These are phyloP conservation scores for Nilaparvata lugens DNA, from an alignment of 1,140 invertebrate genomes.

Conservation along the genomic window DNA sequence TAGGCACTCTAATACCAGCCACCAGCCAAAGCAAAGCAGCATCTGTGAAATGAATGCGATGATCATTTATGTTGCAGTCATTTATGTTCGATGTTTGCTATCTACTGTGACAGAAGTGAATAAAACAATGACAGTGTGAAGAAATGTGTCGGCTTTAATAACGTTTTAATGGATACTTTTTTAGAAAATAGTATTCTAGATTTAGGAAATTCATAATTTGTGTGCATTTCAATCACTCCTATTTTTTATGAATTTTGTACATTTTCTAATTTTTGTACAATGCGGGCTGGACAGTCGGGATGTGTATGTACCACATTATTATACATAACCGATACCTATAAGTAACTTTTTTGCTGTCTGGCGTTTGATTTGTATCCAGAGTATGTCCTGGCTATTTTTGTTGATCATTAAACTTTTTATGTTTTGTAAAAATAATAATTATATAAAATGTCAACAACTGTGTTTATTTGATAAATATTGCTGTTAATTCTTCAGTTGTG, in stretches of 20 bases:
- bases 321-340: neutral
- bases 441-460: conserved; percentile 17
- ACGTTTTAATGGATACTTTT: conserved; percentile 15
- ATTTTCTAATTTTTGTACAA: conserved; percentile 21
- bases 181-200: conserved; percentile 20
- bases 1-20: neutral
- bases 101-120: too few species aligned
- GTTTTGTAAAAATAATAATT: conserved; percentile 18
- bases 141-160: conserved; percentile 16
- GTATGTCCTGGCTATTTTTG: conserved; percentile 16
- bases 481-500: conserved; percentile 18
- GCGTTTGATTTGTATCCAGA: conserved; percentile 15
- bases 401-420: conserved; percentile 19
- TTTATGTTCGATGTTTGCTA: too few species aligned
- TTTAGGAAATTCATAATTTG: conserved; percentile 18
- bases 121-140: neutral
- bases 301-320: too few species aligned
- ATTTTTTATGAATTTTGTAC: conserved; percentile 21
- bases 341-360: conserved; percentile 8
- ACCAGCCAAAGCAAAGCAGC: conserved; percentile 17
- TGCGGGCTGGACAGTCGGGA: conserved; percentile 8
- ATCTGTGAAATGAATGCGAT: too few species aligned
- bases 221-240: conserved; percentile 21
- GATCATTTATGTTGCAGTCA: too few species aligned
- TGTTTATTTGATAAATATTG: conserved; percentile 21